A percentile compares a stretch with the other conserved stretches of the same genome.
These are phyloP conservation scores for Drosophila nigrodunni DNA, from an alignment of 1,140 invertebrate genomes.

Conservation along the genomic window DNA sequence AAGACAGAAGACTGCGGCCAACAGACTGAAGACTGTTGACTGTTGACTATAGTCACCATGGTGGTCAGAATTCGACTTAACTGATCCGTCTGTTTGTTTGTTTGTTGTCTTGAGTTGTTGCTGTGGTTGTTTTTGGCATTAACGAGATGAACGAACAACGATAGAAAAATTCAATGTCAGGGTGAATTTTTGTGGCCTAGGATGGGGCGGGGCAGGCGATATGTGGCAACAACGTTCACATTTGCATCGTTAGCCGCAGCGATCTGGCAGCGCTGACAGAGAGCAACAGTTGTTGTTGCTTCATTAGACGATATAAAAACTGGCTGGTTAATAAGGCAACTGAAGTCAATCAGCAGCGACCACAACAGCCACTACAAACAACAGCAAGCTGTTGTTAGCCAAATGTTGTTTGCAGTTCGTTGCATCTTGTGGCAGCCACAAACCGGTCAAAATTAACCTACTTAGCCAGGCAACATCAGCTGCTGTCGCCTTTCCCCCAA, in stretches of 20 bases:
- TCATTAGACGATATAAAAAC: slow-evolving; percentile 66
- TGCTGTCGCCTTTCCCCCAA: slow-evolving; percentile 57
- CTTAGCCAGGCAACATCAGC: slow-evolving; percentile 61
- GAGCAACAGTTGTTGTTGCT: slow-evolving; percentile 57
- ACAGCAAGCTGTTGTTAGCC: slow-evolving; percentile 54
- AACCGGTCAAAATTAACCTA: slow-evolving; percentile 83
- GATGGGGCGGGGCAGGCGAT: slow-evolving; percentile 23
- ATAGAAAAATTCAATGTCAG: slow-evolving; percentile 51
- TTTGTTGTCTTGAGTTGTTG: slow-evolving; percentile 5
- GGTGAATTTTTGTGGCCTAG: slow-evolving; percentile 6
- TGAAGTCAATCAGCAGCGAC: slow-evolving; percentile 64
- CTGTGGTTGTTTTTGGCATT: slow-evolving; percentile 26
- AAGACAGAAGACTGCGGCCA: background rate
- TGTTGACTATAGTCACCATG: slow-evolving; percentile 11
- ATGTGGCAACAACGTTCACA: slow-evolving; percentile 38
- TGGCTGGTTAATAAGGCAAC: slow-evolving; percentile 67
- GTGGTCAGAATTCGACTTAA: slow-evolving; percentile 32
- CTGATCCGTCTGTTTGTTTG: slow-evolving; percentile 6
- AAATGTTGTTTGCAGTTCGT: slow-evolving; percentile 55
- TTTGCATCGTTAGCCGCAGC: slow-evolving; percentile 57
- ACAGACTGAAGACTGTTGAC: background rate
- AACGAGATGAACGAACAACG: slow-evolving; percentile 45
- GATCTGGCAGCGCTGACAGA: slow-evolving; percentile 21
- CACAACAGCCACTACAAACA: slow-evolving; percentile 23
- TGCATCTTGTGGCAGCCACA: slow-evolving; percentile 52